Conservation (phyloP, 2,888 invertebrate species). For the Alitta virens region DNA sequence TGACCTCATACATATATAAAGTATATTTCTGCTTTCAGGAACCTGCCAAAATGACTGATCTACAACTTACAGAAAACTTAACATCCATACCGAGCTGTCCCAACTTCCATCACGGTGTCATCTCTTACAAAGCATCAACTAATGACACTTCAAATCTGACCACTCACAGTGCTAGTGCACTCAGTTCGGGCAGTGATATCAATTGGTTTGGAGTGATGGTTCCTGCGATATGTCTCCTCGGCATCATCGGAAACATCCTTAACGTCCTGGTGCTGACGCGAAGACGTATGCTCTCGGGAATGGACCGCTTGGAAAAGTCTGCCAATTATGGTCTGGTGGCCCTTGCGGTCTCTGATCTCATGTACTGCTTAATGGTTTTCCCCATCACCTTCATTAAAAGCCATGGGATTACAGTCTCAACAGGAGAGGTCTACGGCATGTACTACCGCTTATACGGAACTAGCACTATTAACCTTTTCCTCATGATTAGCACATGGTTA, state of each 20-base stretch:
- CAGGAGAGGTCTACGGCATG: conserved; percentile 57
- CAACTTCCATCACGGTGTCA: too few relatives aligned
- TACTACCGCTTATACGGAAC: conserved; percentile 42
- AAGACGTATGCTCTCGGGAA: conserved; percentile 43
- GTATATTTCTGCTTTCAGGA: too few relatives aligned
- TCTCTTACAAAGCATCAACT: too few relatives aligned
- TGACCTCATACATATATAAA: too few relatives aligned
- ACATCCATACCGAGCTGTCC: too few relatives aligned
- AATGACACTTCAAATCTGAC: too few relatives aligned
- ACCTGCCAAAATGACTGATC: too few relatives aligned
- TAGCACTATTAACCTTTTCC: conserved; percentile 47
- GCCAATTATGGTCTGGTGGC: conserved; percentile 74
- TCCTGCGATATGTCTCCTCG: conserved; percentile 70
- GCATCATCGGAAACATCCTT: conserved; percentile 74
- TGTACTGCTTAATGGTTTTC: conserved; percentile 61
- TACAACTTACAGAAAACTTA: too few relatives aligned
- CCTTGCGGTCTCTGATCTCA: conserved; percentile 75
- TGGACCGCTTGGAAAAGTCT: conserved; percentile 72
- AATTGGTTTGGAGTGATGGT: conserved; percentile 59
- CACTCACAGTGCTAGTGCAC: too few relatives aligned
- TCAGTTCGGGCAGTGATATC: too few relatives aligned
- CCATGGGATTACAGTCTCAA: conserved; percentile 59
- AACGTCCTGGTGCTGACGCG: conserved; percentile 76
- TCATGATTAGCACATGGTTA: conserved; percentile 74
- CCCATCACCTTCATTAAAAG: conserved; percentile 58